A percentile compares a stretch with the other conserved stretches of the same genome.
These are phyloP conservation scores for Ataeniobius toweri DNA, from an alignment of 2,797 vertebrate species.

Conservation along the genomic window DNA sequence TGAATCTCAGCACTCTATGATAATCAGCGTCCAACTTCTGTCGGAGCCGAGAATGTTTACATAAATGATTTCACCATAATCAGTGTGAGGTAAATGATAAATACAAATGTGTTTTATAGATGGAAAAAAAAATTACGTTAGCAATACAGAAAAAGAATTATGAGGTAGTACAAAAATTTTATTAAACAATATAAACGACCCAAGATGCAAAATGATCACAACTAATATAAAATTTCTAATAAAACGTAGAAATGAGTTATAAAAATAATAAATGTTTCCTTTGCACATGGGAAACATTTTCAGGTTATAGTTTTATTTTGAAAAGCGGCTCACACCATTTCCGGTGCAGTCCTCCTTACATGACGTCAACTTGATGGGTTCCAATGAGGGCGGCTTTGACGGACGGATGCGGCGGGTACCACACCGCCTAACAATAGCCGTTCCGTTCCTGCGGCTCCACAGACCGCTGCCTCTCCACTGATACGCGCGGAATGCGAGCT, in stretches of 20 bases:
- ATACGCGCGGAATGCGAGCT: constrained; percentile 93
- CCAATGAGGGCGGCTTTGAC: constrained; percentile 70
- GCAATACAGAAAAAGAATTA: background rate
- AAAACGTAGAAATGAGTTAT: background rate
- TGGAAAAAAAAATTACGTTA: background rate
- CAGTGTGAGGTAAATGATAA: background rate
- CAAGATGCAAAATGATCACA: background rate
- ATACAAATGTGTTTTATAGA: background rate
- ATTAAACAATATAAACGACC: background rate
- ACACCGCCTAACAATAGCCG: constrained; percentile 80
- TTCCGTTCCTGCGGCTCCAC: constrained; percentile 73
- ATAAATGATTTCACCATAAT: background rate
- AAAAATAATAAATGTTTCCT: too few relatives aligned
- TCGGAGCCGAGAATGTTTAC: background rate
- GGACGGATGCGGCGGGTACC: constrained; percentile 81
- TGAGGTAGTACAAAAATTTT: background rate
- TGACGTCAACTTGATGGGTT: constrained; percentile 9
- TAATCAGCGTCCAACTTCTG: background rate
- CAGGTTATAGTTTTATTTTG: constrained; percentile 13
- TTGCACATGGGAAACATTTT: accelerated
- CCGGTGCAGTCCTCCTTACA: background rate
- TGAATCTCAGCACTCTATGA: background rate
- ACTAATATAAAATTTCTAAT: background rate
- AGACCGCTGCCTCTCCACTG: constrained; percentile 87
- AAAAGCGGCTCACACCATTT: background rate